These are phyloP conservation scores for Rallus limicola DNA, from an alignment of 2,113 vertebrate genomes.

Conservation along the genomic window DNA sequence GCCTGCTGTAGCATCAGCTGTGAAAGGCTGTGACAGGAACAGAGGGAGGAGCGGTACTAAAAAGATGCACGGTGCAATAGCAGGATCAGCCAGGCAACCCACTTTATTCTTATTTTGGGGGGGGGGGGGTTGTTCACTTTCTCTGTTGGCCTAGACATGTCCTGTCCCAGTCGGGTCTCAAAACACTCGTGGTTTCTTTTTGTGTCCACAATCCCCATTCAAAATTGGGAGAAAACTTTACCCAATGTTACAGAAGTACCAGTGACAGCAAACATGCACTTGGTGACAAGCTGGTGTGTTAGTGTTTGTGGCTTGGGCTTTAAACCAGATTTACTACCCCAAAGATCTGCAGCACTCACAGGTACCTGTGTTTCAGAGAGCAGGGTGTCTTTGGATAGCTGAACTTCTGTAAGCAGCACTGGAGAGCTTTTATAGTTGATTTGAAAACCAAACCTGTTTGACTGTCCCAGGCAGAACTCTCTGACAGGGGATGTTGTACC, in stretches of 20 bases:
- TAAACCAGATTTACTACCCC: background rate
- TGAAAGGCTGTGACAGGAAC: background rate
- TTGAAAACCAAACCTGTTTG: too few species aligned
- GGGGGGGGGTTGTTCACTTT: background rate
- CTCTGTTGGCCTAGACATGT: background rate
- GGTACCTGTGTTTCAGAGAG: background rate
- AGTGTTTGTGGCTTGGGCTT: background rate
- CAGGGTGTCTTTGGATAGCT: background rate
- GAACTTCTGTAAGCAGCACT: background rate
- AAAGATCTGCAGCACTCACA: background rate
- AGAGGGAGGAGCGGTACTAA: background rate
- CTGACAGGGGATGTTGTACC: fast-evolving
- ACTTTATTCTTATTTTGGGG: background rate
- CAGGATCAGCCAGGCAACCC: background rate
- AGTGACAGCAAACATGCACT: background rate
- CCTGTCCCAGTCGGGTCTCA: background rate
- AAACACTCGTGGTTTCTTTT: background rate
- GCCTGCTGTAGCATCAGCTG: background rate
- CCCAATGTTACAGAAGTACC: background rate
- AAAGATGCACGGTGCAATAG: background rate
- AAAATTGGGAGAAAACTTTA: background rate
- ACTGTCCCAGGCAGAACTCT: background rate
- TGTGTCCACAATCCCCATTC: background rate
- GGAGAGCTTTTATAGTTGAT: background rate
- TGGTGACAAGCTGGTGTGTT: background rate